phyloP scores from a whole-genome alignment of 2,113 vertebrate genomes.

The Gyps fulvus region DNA sequence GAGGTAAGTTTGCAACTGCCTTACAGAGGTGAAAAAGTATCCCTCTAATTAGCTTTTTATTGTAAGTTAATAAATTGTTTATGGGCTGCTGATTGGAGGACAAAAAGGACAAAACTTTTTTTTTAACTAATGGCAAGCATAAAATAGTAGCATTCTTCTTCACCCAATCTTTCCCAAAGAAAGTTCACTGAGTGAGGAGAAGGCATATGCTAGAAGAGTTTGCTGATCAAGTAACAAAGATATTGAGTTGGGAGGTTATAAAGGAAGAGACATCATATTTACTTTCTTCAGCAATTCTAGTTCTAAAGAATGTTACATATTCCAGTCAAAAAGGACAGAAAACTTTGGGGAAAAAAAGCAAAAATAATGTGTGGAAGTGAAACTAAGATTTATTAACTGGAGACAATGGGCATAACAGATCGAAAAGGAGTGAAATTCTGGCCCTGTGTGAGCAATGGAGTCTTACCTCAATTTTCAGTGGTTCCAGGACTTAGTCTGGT shows the following conservation, averaged over 20 bases:
- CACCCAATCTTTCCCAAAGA: background rate
- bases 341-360: background rate
- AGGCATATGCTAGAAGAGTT: background rate
- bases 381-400: background rate
- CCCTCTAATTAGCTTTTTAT: background rate
- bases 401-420: background rate
- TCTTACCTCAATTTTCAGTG: background rate
- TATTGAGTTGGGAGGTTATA: background rate
- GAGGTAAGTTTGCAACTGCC: background rate
- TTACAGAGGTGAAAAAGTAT: background rate
- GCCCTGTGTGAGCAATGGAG: background rate
- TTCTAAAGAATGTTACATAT: background rate
- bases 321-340: background rate
- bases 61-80: background rate
- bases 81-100: background rate
- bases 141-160: background rate
- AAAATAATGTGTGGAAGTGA: background rate
- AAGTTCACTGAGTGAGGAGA: background rate
- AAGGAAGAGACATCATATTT: background rate
- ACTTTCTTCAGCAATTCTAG: background rate
- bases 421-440: background rate
- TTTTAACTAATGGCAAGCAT: background rate
- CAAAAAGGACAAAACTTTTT: background rate
- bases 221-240: background rate
- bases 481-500: background rate